Conservation (phyloP, 2,797 vertebrate genomes). For the Parambassis ranga region DNA sequence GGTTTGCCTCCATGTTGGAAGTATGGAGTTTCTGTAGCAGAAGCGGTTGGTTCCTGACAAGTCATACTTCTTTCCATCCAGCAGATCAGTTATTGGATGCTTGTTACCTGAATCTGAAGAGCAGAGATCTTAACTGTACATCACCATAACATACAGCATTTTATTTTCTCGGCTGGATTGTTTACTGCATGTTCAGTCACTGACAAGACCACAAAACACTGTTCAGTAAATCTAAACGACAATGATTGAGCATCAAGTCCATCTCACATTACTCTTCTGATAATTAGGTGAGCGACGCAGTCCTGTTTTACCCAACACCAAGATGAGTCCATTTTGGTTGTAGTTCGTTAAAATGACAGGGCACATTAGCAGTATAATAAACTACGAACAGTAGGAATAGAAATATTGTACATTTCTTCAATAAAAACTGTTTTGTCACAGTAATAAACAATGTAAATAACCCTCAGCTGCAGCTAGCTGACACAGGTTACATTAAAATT, state of each 20-base stretch:
- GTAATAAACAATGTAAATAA: no score
- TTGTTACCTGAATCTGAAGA: slow-evolving; percentile 41
- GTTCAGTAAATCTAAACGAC: background rate
- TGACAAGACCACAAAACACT: background rate
- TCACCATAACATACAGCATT: no score
- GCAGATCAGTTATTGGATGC: slow-evolving; percentile 52
- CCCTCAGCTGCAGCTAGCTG: background rate
- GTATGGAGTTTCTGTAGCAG: slow-evolving; percentile 84
- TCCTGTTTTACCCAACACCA: no score
- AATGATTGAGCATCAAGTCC: background rate
- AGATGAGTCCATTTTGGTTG: no score
- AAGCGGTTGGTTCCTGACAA: slow-evolving; percentile 65
- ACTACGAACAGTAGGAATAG: background rate
- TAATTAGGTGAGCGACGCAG: no score
- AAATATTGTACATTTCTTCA: no score
- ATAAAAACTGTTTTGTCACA: no score
- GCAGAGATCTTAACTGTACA: background rate
- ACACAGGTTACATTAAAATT: no score
- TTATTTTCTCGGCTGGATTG: background rate
- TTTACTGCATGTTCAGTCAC: background rate
- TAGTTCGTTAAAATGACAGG: no score
- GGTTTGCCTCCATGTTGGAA: slow-evolving; percentile 87
- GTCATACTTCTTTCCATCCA: slow-evolving; percentile 60
- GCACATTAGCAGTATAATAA: no score
- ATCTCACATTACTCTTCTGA: background rate